Base-by-base conservation (phyloP, 2,113 vertebrate genomes). In the Bos taurus region DNA sequence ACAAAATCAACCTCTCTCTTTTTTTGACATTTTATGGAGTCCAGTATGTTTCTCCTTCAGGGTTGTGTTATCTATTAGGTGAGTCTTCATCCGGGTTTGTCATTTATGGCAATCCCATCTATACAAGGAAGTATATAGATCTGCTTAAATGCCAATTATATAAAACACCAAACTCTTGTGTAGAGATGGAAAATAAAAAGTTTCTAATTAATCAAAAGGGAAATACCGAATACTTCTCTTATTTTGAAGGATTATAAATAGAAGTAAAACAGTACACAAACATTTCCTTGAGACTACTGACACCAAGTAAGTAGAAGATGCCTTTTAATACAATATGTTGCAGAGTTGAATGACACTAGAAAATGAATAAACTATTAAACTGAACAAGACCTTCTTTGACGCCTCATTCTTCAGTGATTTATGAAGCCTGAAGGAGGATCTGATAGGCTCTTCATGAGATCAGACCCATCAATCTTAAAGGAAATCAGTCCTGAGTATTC, bases 141-240 rank as follows among this genome's bases (percentile, higher is more conserved):
- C 67, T 36, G 5, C 88, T 60, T 82, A 95, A 85, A 94, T n/a
- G 52, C 23, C 56, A 96, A 33, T 33, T 80, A 88, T 54, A 81
- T 86, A 80, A 97, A 93, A 95, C 30, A 96, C 26, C 33, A 97
- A 95, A 89, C 48, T 88, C 30, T 30, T 36, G 14, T 28, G 3
- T 6, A 84, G 19, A 93, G 30, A 91, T 74, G 48, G 1, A 10
- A 33, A 16, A 33, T 33, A 56, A n/a, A 74, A 88, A 28, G 57
- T 91, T 92, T 95, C 46, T 92, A 59, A 54, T 74, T 90, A 90
- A 95, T 60, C 15, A 59, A 77, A 97, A 64, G 17, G n/a, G 50
- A 95, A 89, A 93, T 12, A 86, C 0, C n/a, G 43, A 62, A n/a
- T 88, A 30, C 80, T 90, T 93, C 30, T 19, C 77, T 50, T 60